Percentiles rank a stretch among this genome's conserved stretches.
Evolutionary conservation across 1,140 invertebrate genomes (phyloP).

Genomic region (Hetaerina americana): DNA sequence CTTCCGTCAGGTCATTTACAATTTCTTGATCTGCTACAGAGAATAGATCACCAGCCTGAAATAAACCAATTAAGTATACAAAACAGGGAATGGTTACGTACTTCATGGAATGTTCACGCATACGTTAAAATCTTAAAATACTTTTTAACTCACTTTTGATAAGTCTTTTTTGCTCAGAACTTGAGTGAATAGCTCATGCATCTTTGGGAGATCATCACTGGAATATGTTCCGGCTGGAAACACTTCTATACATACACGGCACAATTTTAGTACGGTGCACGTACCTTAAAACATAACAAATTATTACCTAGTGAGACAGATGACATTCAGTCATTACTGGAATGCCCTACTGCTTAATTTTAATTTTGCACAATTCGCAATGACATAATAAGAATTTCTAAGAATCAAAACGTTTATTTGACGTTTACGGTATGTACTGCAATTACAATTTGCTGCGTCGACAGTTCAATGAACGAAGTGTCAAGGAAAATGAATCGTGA

Average conservation of each 20-base stretch:
- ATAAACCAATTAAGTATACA: slow-evolving; percentile 12
- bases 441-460: background rate
- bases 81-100: no score
- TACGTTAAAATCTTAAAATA: background rate
- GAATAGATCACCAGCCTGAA: slow-evolving; percentile 74
- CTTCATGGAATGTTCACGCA: background rate
- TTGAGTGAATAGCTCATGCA: slow-evolving; percentile 81
- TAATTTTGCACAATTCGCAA: background rate
- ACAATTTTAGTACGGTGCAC: no score
- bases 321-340: background rate
- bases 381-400: background rate
- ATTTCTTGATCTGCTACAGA: slow-evolving; percentile 73
- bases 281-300: no score
- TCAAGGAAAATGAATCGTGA: no score
- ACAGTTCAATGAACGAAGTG: background rate
- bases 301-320: no score
- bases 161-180: slow-evolving; percentile 75
- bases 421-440: background rate
- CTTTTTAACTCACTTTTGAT: slow-evolving; percentile 40
- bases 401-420: background rate
- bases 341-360: no score
- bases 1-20: slow-evolving; percentile 70
- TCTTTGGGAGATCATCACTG: slow-evolving; percentile 29
- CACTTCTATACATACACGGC: no score
- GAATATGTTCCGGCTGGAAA: background rate